These are phyloP conservation scores for Sesamia inferens DNA, from an alignment of 2,888 invertebrate species.

Conservation along the genomic window DNA sequence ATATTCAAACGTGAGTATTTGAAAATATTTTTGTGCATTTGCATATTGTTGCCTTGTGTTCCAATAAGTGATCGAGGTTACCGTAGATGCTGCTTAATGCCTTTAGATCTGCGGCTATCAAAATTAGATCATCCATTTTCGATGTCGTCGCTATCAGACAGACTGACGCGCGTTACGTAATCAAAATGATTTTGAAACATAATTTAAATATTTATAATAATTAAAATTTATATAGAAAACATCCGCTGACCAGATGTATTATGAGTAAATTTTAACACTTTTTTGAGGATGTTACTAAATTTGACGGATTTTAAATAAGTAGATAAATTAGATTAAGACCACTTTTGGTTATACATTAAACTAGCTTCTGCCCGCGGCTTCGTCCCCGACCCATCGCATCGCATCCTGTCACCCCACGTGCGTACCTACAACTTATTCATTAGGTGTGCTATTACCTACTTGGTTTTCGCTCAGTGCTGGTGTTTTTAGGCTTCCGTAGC, in stretches of 20 bases:
- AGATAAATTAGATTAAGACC: neutral
- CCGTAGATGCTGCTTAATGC: neutral
- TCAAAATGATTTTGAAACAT: slow-evolving; percentile 29
- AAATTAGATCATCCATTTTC: slow-evolving; percentile 42
- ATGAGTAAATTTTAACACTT: neutral
- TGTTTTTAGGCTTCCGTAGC: no score
- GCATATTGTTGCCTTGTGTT: slow-evolving; percentile 23
- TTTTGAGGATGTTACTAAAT: neutral
- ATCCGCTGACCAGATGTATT: neutral
- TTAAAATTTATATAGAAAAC: slow-evolving; percentile 22
- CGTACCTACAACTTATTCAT: no score
- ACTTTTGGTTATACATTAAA: neutral
- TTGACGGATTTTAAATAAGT: neutral
- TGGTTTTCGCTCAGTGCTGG: no score
- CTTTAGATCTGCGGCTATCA: slow-evolving; percentile 3
- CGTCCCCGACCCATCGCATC: no score
- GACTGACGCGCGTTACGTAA: slow-evolving; percentile 51
- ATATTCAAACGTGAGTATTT: slow-evolving; percentile 25
- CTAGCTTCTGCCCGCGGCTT: no score
- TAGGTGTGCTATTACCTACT: no score
- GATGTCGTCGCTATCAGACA: slow-evolving; percentile 44
- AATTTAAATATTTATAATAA: slow-evolving; percentile 34
- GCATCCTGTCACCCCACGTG: no score
- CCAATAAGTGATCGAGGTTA: slow-evolving; percentile 1
- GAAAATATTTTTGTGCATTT: slow-evolving; percentile 32